phyloP scores from a whole-genome alignment of 2,797 vertebrate genomes.

The Ctenosaura bakeri region DNA sequence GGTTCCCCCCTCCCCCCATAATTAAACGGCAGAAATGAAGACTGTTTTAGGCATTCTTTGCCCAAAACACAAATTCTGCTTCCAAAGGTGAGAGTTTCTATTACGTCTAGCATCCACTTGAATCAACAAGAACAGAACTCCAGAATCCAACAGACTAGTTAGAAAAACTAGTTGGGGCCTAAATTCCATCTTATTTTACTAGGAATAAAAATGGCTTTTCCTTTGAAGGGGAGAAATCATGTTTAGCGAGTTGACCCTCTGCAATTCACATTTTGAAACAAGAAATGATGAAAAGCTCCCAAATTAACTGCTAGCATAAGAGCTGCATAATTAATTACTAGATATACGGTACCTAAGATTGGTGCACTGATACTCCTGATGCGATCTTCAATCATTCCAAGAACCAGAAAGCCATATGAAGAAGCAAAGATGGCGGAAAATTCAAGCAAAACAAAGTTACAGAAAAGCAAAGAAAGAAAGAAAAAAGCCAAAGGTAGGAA shows the following conservation, averaged over 20 bases:
- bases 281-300: neutral
- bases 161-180: neutral
- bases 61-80: neutral
- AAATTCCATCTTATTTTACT: neutral
- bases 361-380: constrained; percentile 95
- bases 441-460: constrained; percentile 81
- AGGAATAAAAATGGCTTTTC: neutral
- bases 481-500: constrained; percentile 73
- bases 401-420: constrained; percentile 84
- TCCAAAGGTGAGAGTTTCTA: neutral
- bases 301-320: constrained; percentile 51
- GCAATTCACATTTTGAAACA: constrained; percentile 29
- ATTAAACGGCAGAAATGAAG: neutral
- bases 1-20: neutral
- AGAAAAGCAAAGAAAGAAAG: constrained; percentile 74
- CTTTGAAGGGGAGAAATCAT: constrained; percentile 16
- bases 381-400: constrained; percentile 89
- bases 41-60: neutral
- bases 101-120: neutral
- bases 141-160: neutral
- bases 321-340: constrained; percentile 71
- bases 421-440: constrained; percentile 81
- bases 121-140: neutral
- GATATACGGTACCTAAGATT: constrained; percentile 93
- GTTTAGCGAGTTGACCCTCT: neutral